Base-by-base conservation (phyloP, 37 sponge, comb jelly and placozoan genomes). In the Dysidea cf. avara region DNA sequence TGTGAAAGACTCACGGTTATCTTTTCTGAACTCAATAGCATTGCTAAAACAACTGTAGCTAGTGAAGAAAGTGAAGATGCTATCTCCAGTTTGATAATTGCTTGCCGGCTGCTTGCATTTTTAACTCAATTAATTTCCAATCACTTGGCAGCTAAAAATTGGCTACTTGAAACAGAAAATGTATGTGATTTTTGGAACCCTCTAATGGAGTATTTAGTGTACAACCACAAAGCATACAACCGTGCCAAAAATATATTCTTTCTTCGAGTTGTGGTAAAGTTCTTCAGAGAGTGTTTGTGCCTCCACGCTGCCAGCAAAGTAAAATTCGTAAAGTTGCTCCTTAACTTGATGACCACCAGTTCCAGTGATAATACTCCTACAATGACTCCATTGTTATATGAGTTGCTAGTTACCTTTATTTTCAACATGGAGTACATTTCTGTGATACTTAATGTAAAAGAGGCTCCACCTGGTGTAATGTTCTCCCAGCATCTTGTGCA, bases 341-440 rank as follows among this genome's bases (percentile, higher is more conserved):
- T 63, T 35, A 72, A 81, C 29, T 13, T 68, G 28, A 53, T 85
- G 22, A 28, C 25, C 7, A 18, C 52, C 25, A 63, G 21, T 13
- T 5, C 40, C 0, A 34, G 17, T 30, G 24, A 25, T 25, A 39
- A 36, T 35, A 50, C 34, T 7, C 64, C 80, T 25, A 18, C 52
- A 13, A 59, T 92, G 13, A 77, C 85, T 50, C 60, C 75, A 5
- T 81, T 92, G 40, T 64, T 78, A 12, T 67, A 80, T 50, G 75
- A 70, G 4, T 70, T 92, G 1, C 30, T 92, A 3, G 52, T 74
- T 7, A 65, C 80, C 22, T 57, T 86, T 21, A 54, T 92, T 3
- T 78, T 92, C 21, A 53, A 62, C 6, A 35, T 38, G 3, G 88
- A 92, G 28, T 53, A 57, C 14, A 53, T 83, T 38, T 64, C 75